Evolutionary conservation across 1,140 invertebrate species (phyloP).

Genomic region (Steinernema feltiae): DNA sequence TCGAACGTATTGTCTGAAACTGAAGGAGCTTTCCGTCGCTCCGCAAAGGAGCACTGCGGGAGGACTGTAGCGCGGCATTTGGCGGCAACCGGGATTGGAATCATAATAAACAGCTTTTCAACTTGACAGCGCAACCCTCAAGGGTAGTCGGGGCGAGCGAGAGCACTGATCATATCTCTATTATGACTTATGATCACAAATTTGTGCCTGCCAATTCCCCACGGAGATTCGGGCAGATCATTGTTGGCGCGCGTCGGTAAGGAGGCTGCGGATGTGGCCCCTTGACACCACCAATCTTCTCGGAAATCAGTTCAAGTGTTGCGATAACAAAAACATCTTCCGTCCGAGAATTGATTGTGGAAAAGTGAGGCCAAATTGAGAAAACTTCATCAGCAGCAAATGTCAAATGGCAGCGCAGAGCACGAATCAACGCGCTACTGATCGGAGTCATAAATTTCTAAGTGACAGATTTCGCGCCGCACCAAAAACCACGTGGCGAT

Average conservation of each 20-base stretch:
- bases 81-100: not conserved
- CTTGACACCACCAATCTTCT: not conserved
- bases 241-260: too few species aligned
- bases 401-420: not conserved
- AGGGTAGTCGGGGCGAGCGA: not conserved
- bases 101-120: not conserved
- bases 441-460: constrained; percentile 1
- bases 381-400: not conserved
- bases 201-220: not conserved
- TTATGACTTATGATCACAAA: constrained; percentile 5
- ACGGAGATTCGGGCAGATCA: not conserved
- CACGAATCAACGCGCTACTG: not conserved
- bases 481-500: not conserved
- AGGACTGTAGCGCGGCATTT: not conserved
- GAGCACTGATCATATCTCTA: not conserved
- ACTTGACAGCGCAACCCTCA: too few species aligned
- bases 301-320: constrained; percentile 12
- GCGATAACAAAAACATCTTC: constrained; percentile 11
- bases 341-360: not conserved
- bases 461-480: not conserved
- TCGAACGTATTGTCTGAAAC: not conserved
- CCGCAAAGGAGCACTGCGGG: too few species aligned
- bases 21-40: not conserved
- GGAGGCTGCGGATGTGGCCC: not conserved
- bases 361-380: not conserved